Evolutionary conservation across 1,140 invertebrate species (phyloP), one percentile per base, ranked within the genome.

Genomic region (Reticulitermes speratus): DNA sequence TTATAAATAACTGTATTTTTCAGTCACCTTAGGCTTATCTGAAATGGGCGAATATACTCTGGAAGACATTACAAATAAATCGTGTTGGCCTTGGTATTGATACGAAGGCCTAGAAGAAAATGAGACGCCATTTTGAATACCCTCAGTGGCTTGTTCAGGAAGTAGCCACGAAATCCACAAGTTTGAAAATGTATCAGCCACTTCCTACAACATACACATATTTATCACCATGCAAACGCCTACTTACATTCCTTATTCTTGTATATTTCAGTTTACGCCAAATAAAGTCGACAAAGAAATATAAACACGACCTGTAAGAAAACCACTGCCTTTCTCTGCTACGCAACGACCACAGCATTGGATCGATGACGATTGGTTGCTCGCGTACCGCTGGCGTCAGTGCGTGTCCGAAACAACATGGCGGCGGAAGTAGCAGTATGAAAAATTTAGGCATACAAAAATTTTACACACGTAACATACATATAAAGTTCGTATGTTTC

Each of bases 101-200:
- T 52, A 52, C 83, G 38, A 38, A 48, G 44, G 83, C 45, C 25
- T 52, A 52, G n/a, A 38, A 38, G 83, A 52, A 30, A 48, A 48
- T 19, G 30, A 84, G 83, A 84, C 83, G 83, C 83, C 83, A 84
- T 84, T 52, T 84, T 84, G 83, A 84, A 84, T 16, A 84, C 83
- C 44, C n/a, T 25, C 30, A 52, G 16, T 14, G 38, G 45, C 83
- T 52, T 30, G 25, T 25, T 32, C 83, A 84, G 52, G 83, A 32
- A 48, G 83, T 52, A 3, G 45, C 45, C 1, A 45, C 25, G 30
- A 45, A n/a, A 84, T 52, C 45, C 16, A 30, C 44, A 59, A 84
- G 30, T 19, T n/a, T 12, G 8, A 84, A 48, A 19, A 55, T 9
- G 30, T 32, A 83, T 45, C 21, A 82, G 19, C 30, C 21, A 84